Evolutionary conservation across 2,888 invertebrate species (phyloP).

Genomic region (Tuberolachnus salignus): DNA sequence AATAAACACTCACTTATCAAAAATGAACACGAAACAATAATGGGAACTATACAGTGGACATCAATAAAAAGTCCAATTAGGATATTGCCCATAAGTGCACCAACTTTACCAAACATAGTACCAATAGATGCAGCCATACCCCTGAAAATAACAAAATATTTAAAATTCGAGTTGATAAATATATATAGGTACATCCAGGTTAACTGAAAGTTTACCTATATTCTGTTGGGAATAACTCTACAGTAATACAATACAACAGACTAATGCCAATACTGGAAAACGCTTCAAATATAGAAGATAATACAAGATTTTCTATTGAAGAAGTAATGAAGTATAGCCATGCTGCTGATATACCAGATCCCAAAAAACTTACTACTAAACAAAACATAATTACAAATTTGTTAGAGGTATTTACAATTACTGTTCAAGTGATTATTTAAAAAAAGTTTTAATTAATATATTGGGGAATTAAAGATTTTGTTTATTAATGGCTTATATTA

Average conservation of each 20-base stretch:
- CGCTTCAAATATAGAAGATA: conserved; percentile 80
- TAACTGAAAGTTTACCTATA: conserved; percentile 74
- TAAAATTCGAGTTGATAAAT: not conserved
- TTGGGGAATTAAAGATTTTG: too few relatives aligned
- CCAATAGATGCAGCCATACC: conserved; percentile 46
- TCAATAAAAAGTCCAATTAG: conserved; percentile 42
- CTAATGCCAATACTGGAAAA: conserved; percentile 80
- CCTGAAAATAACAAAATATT: conserved; percentile 13
- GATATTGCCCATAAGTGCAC: conserved; percentile 44
- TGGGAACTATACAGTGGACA: conserved; percentile 33
- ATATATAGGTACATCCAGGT: too few relatives aligned
- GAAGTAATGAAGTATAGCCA: conserved; percentile 79
- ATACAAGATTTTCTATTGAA: conserved; percentile 73
- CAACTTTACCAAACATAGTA: conserved; percentile 43
- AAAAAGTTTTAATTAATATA: too few relatives aligned
- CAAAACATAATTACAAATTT: conserved; percentile 14
- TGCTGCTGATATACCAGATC: conserved; percentile 75
- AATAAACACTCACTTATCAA: conserved; percentile 28
- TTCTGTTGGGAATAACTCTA: conserved; percentile 82
- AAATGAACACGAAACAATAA: conserved; percentile 31
- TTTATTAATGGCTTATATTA: too few relatives aligned
- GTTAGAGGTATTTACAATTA: not conserved
- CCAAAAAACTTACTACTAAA: conserved; percentile 75
- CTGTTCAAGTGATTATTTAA: too few relatives aligned
- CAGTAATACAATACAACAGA: conserved; percentile 80